These are phyloP conservation scores for Aphelenchoides bicaudatus DNA, from an alignment of 2,888 invertebrate species.

Conservation along the genomic window DNA sequence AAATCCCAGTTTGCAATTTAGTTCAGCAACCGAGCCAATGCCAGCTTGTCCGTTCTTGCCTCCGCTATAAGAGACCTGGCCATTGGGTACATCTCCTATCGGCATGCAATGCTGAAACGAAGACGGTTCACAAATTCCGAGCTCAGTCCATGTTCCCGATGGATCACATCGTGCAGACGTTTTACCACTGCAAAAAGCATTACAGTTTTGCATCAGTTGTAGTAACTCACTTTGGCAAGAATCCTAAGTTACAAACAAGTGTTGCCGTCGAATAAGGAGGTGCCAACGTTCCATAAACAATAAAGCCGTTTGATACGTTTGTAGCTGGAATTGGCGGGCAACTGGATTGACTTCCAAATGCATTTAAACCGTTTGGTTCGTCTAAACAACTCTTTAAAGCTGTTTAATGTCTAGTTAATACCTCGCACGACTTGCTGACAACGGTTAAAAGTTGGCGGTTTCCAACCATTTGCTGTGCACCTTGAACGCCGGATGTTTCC, in stretches of 20 bases:
- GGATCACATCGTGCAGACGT: slow-evolving; percentile 24
- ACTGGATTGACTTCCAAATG: not conserved
- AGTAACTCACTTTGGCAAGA: slow-evolving; percentile 21
- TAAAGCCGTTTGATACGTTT: slow-evolving; percentile 21
- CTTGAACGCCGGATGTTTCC: slow-evolving; percentile 14
- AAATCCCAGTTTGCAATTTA: slow-evolving; percentile 30
- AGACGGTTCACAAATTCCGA: slow-evolving; percentile 20
- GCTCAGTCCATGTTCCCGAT: slow-evolving; percentile 29
- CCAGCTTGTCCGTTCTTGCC: not conserved
- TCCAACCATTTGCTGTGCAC: slow-evolving; percentile 15
- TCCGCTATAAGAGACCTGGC: slow-evolving; percentile 18
- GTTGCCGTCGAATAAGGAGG: slow-evolving; percentile 37
- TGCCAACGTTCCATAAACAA: slow-evolving; percentile 32
- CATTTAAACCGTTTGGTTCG: not conserved
- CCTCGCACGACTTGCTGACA: slow-evolving; percentile 18
- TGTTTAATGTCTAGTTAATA: not conserved
- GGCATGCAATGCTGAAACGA: slow-evolving; percentile 24
- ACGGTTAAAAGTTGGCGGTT: slow-evolving; percentile 12
- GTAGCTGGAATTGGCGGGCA: slow-evolving; percentile 23
- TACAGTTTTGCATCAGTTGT: not conserved
- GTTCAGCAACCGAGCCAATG: not conserved
- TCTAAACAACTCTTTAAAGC: not conserved
- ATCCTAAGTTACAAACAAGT: slow-evolving; percentile 40
- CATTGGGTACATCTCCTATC: slow-evolving; percentile 23
- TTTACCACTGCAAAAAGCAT: no score